These are phyloP conservation scores for Riptortus pedestris DNA, from an alignment of 1,140 invertebrate species.

Conservation along the genomic window DNA sequence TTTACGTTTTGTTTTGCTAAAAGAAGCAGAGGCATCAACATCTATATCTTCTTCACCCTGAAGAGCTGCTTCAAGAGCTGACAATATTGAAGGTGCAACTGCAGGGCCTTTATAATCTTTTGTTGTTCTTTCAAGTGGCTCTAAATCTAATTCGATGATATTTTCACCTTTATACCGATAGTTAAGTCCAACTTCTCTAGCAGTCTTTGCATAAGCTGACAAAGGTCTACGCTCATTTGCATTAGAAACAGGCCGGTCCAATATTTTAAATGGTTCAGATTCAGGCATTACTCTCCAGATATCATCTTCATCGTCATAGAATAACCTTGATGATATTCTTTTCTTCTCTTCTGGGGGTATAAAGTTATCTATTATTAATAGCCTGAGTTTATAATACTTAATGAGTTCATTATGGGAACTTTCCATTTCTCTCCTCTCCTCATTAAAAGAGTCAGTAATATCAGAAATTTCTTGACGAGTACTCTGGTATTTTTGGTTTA, in stretches of 20 bases:
- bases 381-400: slow-evolving; percentile 64
- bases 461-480: slow-evolving; percentile 63
- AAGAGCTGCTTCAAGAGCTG: slow-evolving; percentile 60
- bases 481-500: slow-evolving; percentile 51
- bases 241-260: slow-evolving; percentile 27
- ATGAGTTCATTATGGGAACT: slow-evolving; percentile 69
- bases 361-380: slow-evolving; percentile 92
- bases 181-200: slow-evolving; percentile 10
- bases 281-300: slow-evolving; percentile 55
- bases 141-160: slow-evolving; percentile 68
- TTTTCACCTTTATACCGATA: slow-evolving; percentile 47
- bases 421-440: slow-evolving; percentile 68
- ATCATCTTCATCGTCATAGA: slow-evolving; percentile 82
- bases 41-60: slow-evolving; percentile 62
- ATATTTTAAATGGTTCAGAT: slow-evolving; percentile 27
- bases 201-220: slow-evolving; percentile 33
- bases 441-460: slow-evolving; percentile 68
- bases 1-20: slow-evolving; percentile 9
- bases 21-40: slow-evolving; percentile 46
- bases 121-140: slow-evolving; percentile 67
- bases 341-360: slow-evolving; percentile 71
- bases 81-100: slow-evolving; percentile 59
- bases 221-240: slow-evolving; percentile 28
- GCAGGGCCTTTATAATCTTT: slow-evolving; percentile 63
- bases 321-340: slow-evolving; percentile 62